phyloP scores from a whole-genome alignment of 2,888 invertebrate species.

The Agrilus mali region DNA sequence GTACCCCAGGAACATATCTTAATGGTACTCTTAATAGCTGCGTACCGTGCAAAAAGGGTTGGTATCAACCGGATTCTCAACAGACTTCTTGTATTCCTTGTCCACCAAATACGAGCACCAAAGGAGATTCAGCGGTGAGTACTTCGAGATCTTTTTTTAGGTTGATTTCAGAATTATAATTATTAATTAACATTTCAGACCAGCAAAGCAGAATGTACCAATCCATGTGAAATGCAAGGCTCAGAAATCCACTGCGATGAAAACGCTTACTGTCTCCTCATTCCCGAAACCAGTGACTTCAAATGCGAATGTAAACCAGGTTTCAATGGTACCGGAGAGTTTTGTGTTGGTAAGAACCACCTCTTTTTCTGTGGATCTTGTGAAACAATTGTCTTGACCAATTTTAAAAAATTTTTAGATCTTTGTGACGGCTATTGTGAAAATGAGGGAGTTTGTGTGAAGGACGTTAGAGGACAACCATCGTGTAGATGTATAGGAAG shows the following conservation, averaged over 20 bases:
- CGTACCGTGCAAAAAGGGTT: conserved; percentile 76
- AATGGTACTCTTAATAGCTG: conserved; percentile 80
- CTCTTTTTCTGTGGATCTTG: neutral
- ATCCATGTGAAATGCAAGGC: conserved; percentile 78
- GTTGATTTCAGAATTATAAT: neutral
- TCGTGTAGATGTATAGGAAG: conserved; percentile 85
- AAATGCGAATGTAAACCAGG: conserved; percentile 89
- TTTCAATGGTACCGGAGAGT: conserved; percentile 76
- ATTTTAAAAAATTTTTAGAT: conserved; percentile 36
- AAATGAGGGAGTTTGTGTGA: conserved; percentile 80
- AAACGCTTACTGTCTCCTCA: conserved; percentile 77
- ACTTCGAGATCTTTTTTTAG: neutral
- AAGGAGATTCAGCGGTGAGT: conserved; percentile 59
- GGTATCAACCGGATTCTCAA: conserved; percentile 79
- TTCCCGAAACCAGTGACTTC: conserved; percentile 72
- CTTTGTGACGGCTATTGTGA: conserved; percentile 78
- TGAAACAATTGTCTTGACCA: neutral
- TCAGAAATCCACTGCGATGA: conserved; percentile 74
- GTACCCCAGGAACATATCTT: conserved; percentile 70
- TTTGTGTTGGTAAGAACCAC: conserved; percentile 40
- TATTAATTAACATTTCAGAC: conserved; percentile 38
- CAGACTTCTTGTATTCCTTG: conserved; percentile 79
- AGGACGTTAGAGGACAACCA: conserved; percentile 71
- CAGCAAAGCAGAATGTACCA: conserved; percentile 71
- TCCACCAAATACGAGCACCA: conserved; percentile 83